Conservation (phyloP, 2,797 vertebrate genomes). For the Pseudochaenichthys georgianus region DNA sequence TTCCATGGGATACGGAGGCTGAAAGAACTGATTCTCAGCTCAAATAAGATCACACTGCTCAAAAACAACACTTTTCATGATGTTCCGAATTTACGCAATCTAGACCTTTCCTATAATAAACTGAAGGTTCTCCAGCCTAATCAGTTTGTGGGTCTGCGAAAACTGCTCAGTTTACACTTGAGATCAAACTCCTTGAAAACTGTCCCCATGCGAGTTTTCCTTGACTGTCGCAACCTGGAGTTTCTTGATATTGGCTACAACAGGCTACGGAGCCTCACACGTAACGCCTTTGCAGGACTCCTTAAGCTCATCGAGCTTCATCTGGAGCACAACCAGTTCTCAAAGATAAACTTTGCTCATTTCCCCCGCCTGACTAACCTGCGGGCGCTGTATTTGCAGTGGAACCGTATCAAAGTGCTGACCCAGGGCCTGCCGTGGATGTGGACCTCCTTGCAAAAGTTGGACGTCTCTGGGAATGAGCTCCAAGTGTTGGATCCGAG, state of each 20-base stretch:
- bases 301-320: conserved; percentile 96
- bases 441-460: conserved; percentile 97
- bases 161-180: conserved; percentile 94
- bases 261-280: conserved; percentile 93
- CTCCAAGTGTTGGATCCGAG: conserved; percentile 90
- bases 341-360: conserved; percentile 97
- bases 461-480: conserved; percentile 97
- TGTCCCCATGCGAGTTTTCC: conserved; percentile 93
- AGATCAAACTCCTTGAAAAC: conserved; percentile 95
- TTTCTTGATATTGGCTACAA: conserved; percentile 98
- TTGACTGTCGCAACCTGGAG: conserved; percentile 97
- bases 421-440: conserved; percentile 96
- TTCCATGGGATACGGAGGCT: conserved; percentile 95
- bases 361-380: conserved; percentile 96
- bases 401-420: conserved; percentile 94
- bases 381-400: conserved; percentile 94
- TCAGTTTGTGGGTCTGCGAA: conserved; percentile 94
- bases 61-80: conserved; percentile 95
- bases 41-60: conserved; percentile 94
- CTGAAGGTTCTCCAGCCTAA: conserved; percentile 91
- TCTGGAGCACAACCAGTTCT: conserved; percentile 98
- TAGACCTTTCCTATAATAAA: conserved; percentile 98
- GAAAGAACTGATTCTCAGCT: conserved; percentile 97
- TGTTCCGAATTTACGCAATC: conserved; percentile 94
- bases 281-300: conserved; percentile 96